Evolutionary conservation across 2,888 invertebrate species (phyloP).

Genomic region (Liopterus haemorrhoidalis): DNA sequence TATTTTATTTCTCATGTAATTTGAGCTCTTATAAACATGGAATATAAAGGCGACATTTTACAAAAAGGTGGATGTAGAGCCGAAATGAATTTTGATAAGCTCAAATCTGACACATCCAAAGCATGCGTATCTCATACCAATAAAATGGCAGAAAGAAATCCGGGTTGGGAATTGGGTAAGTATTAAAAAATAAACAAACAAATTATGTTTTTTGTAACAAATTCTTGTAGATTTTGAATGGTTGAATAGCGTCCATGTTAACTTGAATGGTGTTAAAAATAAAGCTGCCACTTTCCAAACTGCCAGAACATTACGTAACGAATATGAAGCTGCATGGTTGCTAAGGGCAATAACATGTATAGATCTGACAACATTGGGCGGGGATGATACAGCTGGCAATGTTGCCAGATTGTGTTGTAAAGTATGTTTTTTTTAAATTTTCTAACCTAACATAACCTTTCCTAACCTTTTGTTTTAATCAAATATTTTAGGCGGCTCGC

Average conservation of each 20-base stretch:
- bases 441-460: constrained; percentile 32
- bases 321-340: constrained; percentile 66
- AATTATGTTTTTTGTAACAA: constrained; percentile 8
- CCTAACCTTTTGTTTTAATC: constrained; percentile 22
- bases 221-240: constrained; percentile 46
- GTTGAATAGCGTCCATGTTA: constrained; percentile 51
- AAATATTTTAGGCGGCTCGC: constrained; percentile 49
- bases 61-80: background rate
- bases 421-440: constrained; percentile 49
- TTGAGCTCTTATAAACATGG: no score
- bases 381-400: constrained; percentile 72
- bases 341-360: constrained; percentile 77
- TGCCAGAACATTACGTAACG: constrained; percentile 43
- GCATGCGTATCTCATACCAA: background rate
- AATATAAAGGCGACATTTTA: constrained; percentile 2
- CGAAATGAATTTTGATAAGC: constrained; percentile 3
- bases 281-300: constrained; percentile 49
- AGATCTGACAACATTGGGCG: constrained; percentile 88
- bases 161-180: constrained; percentile 41
- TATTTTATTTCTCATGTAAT: no score
- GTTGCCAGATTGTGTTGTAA: constrained; percentile 75
- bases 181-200: constrained; percentile 13
- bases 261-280: constrained; percentile 53
- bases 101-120: no score
- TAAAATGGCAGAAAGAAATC: constrained; percentile 35